Base-by-base conservation (phyloP, 2,888 invertebrate genomes). In the Lasius platythorax region DNA sequence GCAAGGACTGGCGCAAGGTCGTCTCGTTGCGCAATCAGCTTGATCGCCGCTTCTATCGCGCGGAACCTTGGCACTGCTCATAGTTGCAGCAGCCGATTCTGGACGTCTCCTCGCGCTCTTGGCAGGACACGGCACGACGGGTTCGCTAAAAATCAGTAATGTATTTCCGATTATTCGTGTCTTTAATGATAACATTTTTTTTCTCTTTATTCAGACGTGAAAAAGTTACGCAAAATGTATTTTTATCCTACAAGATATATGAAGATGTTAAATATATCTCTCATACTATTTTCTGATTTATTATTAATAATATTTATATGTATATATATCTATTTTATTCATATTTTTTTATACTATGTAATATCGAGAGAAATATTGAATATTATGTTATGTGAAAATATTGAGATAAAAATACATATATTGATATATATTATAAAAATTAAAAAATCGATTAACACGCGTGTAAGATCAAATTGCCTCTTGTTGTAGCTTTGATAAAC, bases 1-100 rank as follows among this genome's bases (percentile, higher is more conserved):
- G 12, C 87, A 88, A 11, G 85, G 78, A 61, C 81, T 81, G 30
- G 43, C 82, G 18, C 90, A 90, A 40, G 87, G 79, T 30, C 72
- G 84, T 50, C 79, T 90, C 0, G 82, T 33, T 2, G 37, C 74
- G 30, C 23, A n/a, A 8, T 40, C 58, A 50, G 33, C 18, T 61
- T 66, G 50, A 30, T 88, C 82, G 12, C 61, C 1, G 12, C 12
- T 76, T 12, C 43, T 79, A n/a, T 9, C 33, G 0, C 67, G 82
- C 0, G 87, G 81, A 8, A 33, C n/a, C 18, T 43, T 84, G 37
- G 66, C 70, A 15, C 4, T 72, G 63, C 40, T 85, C 56, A 46
- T 18, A 58, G 56, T 84, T 8, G 61, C 18, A 56, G 53, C n/a
- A 30, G 23, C 2, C 11, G n/a, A 15, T 11, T 40, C 11, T 33